phyloP scores from a whole-genome alignment of 2,888 invertebrate species.

The Endomychus coccineus region DNA sequence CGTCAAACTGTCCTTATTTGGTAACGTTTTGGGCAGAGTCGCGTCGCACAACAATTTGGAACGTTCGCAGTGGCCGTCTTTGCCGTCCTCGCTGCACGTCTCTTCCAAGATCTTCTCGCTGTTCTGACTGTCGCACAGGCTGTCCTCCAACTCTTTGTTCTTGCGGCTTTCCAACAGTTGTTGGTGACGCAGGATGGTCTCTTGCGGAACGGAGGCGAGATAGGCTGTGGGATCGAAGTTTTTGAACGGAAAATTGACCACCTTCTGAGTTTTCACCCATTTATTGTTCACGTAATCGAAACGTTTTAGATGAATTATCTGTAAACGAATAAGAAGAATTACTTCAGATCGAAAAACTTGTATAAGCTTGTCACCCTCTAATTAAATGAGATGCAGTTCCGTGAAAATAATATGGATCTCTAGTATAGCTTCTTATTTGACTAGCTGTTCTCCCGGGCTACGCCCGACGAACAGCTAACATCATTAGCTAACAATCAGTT shows the following conservation, averaged over 20 bases:
- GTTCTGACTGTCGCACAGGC: conserved; percentile 20
- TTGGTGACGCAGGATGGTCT: conserved; percentile 61
- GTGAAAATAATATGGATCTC: too few species aligned
- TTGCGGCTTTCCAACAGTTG: conserved; percentile 48
- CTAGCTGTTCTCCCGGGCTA: too few species aligned
- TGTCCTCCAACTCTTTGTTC: conserved; percentile 26
- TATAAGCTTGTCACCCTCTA: too few species aligned
- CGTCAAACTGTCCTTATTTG: conserved; percentile 12
- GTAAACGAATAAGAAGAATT: too few species aligned
- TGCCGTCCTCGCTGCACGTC: conserved; percentile 16
- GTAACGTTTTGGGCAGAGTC: conserved; percentile 11
- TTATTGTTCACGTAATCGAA: conserved; percentile 86
- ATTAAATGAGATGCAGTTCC: too few species aligned
- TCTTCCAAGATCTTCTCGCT: conserved; percentile 29
- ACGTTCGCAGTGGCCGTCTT: conserved; percentile 6
- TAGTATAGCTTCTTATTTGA: too few species aligned
- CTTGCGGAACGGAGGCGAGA: conserved; percentile 73
- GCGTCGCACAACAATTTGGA: conserved; percentile 12
- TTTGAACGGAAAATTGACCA: conserved; percentile 80
- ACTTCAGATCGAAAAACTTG: too few species aligned
- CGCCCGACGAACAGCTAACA: too few species aligned
- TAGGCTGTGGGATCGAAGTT: conserved; percentile 83
- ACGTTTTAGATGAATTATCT: conserved; percentile 88
- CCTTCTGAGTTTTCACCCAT: conserved; percentile 93
- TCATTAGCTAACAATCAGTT: too few species aligned